phyloP scores from a whole-genome alignment of 1,140 invertebrate species.

The Copidosoma floridanum region DNA sequence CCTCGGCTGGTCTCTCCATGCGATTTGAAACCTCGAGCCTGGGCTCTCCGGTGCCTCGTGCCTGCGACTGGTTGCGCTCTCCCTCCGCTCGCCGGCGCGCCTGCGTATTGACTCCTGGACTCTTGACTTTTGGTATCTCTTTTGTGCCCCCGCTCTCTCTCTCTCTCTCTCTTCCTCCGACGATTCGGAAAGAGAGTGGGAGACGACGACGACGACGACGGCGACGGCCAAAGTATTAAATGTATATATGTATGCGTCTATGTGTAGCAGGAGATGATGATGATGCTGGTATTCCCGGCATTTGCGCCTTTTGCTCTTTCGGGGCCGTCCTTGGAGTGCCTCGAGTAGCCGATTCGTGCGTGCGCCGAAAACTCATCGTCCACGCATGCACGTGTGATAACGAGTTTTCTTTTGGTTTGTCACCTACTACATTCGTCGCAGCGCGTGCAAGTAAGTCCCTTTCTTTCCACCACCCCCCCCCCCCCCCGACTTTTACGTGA shows the following conservation, averaged over 20 bases:
- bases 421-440: no score
- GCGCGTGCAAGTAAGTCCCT: no score
- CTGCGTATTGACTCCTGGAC: constrained; percentile 41
- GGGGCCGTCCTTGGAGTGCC: no score
- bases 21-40: constrained; percentile 18
- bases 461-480: no score
- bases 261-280: neutral
- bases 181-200: constrained; percentile 23
- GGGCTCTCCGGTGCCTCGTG: no score
- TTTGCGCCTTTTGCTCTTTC: constrained; percentile 36
- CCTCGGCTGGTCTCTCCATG: constrained; percentile 7
- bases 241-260: no score
- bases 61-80: neutral
- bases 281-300: constrained; percentile 38
- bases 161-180: constrained; percentile 2
- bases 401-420: no score
- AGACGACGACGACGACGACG: constrained; percentile 35
- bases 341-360: no score
- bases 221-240: constrained; percentile 21
- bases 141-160: neutral
- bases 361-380: no score
- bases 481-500: no score
- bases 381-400: no score
- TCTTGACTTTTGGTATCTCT: neutral
- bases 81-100: constrained; percentile 38